Evolutionary conservation across 2,888 invertebrate genomes (phyloP).

Genomic region (Minunthozetes semirufus): DNA sequence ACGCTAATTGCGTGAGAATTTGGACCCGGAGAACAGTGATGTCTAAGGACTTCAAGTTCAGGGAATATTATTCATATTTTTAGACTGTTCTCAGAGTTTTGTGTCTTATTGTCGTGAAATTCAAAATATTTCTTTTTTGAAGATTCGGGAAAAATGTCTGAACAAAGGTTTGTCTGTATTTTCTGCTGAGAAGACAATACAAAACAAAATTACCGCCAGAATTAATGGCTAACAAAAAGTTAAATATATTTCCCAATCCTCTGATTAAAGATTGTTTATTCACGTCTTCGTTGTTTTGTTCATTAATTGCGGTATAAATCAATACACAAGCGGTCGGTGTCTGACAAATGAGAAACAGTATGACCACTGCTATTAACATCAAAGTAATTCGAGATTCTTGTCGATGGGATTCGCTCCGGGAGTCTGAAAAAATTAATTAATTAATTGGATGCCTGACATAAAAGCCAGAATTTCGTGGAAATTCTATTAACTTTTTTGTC

Average conservation of each 20-base stretch:
- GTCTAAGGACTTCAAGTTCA: no score
- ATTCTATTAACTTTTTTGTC: no score
- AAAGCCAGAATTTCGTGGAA: no score
- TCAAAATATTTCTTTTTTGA: not conserved
- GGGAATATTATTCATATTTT: no score
- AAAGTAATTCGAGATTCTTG: constrained; percentile 50
- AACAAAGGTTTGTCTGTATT: constrained; percentile 48
- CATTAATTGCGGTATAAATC: constrained; percentile 45
- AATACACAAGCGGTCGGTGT: constrained; percentile 49
- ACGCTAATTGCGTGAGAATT: no score
- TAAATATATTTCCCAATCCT: constrained; percentile 50
- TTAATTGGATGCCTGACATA: no score
- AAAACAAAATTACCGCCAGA: constrained; percentile 53
- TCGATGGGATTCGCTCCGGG: constrained; percentile 7
- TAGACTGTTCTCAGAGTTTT: no score
- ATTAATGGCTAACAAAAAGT: constrained; percentile 52
- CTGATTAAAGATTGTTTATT: constrained; percentile 46
- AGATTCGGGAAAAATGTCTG: constrained; percentile 39
- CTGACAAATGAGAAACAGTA: constrained; percentile 53
- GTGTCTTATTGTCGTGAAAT: not conserved
- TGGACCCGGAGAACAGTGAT: no score
- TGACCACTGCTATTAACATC: constrained; percentile 53
- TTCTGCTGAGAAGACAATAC: constrained; percentile 51
- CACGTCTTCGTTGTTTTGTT: constrained; percentile 43
- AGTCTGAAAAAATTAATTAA: not conserved